Conservation (phyloP, 2,113 vertebrate species). For the Oryzias celebensis region DNA sequence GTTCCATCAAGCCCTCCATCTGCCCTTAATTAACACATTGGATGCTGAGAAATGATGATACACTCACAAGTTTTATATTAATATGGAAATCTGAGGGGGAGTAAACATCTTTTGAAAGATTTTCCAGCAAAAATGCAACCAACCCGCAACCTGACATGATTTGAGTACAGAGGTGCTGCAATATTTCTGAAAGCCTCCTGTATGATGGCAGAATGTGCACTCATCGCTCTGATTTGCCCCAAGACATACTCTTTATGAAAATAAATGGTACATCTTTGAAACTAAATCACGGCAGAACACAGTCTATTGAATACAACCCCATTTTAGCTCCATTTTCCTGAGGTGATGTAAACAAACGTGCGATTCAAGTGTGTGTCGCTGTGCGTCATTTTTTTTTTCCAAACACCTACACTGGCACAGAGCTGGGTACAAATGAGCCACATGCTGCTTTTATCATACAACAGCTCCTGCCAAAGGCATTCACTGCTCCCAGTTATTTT, state of each 20-base stretch:
- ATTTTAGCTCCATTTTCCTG: slow-evolving; percentile 39
- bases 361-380: slow-evolving; percentile 34
- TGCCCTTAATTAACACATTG: slow-evolving; percentile 9
- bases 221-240: slow-evolving; percentile 37
- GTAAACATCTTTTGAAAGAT: slow-evolving; percentile 22
- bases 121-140: slow-evolving; percentile 26
- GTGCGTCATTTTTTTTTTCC: slow-evolving; percentile 18
- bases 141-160: slow-evolving; percentile 25
- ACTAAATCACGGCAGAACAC: slow-evolving; percentile 20
- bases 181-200: slow-evolving; percentile 28
- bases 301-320: slow-evolving; percentile 28
- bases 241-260: slow-evolving; percentile 46
- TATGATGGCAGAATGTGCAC: slow-evolving; percentile 17
- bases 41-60: slow-evolving; percentile 17
- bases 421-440: slow-evolving; percentile 10
- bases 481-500: slow-evolving; percentile 30
- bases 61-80: slow-evolving; percentile 33
- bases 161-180: slow-evolving; percentile 26
- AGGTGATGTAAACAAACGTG: slow-evolving; percentile 49
- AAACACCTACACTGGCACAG: slow-evolving; percentile 41
- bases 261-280: slow-evolving; percentile 42
- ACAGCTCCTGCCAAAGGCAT: slow-evolving; percentile 41
- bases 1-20: slow-evolving; percentile 1
- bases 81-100: slow-evolving; percentile 35
- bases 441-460: slow-evolving; percentile 25